Evolutionary conservation across 2,797 vertebrate genomes (phyloP).

Genomic region (Microcaecilia unicolor): DNA sequence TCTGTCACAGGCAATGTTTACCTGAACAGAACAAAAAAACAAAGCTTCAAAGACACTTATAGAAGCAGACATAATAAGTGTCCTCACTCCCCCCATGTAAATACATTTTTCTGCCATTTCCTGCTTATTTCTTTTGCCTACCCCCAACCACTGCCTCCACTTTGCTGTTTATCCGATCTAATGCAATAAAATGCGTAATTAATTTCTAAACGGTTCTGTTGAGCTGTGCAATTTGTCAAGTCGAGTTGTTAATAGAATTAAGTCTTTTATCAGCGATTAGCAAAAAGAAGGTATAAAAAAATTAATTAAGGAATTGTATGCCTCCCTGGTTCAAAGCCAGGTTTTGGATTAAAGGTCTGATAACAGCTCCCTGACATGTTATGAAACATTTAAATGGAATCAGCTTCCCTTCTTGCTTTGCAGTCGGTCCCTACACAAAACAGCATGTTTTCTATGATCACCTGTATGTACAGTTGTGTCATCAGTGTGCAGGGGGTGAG

Average conservation of each 20-base stretch:
- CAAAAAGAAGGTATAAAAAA: slow-evolving; percentile 69
- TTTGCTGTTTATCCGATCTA: slow-evolving; percentile 66
- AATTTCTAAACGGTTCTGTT: slow-evolving; percentile 70
- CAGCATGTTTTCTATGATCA: no score
- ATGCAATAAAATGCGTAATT: slow-evolving; percentile 75
- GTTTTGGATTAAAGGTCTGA: slow-evolving; percentile 68
- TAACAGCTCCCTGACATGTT: slow-evolving; percentile 61
- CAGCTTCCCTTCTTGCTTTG: slow-evolving; percentile 20
- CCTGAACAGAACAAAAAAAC: no score
- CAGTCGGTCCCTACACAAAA: no score
- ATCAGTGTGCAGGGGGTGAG: no score
- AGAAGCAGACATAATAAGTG: no score
- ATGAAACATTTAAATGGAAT: slow-evolving; percentile 61
- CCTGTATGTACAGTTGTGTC: no score
- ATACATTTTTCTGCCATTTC: no score
- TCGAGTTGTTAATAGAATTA: slow-evolving; percentile 74
- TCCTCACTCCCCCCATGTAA: no score
- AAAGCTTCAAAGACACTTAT: no score
- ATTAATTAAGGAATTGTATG: slow-evolving; percentile 72
- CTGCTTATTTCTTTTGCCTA: no score
- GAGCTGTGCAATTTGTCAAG: slow-evolving; percentile 73
- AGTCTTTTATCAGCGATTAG: slow-evolving; percentile 78
- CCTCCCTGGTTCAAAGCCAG: slow-evolving; percentile 69
- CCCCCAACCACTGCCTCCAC: no score
- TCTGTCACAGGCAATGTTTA: no score